These are phyloP conservation scores for Callimorpha dominula DNA, from an alignment of 2,888 invertebrate species.

Conservation along the genomic window DNA sequence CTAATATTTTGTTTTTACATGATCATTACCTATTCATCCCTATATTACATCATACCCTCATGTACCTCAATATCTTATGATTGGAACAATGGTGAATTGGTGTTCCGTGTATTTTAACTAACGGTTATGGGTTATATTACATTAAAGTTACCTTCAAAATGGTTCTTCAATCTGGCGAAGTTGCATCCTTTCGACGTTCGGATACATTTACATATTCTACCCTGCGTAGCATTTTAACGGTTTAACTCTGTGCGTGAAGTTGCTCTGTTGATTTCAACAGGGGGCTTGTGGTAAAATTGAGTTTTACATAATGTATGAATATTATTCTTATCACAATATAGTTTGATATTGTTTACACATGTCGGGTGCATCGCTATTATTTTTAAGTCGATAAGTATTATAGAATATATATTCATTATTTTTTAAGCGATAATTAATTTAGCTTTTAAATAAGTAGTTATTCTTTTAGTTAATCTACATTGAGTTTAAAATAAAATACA, in stretches of 20 bases:
- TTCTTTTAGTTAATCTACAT: no score
- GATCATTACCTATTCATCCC: background rate
- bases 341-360: no score
- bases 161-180: slow-evolving; percentile 41
- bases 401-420: no score
- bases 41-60: background rate
- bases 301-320: no score
- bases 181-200: slow-evolving; percentile 52
- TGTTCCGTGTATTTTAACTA: slow-evolving; percentile 24
- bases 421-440: no score
- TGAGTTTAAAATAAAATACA: no score
- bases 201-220: background rate
- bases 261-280: slow-evolving; percentile 13
- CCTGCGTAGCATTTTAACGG: background rate
- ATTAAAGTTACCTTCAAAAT: background rate
- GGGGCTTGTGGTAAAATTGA: background rate
- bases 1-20: slow-evolving; percentile 3
- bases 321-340: no score
- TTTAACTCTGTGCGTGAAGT: background rate
- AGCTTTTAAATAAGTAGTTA: no score
- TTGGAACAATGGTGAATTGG: slow-evolving; percentile 68
- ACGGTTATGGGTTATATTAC: slow-evolving; percentile 44
- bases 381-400: no score
- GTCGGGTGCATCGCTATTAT: no score
- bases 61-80: slow-evolving; percentile 66